Evolutionary conservation across 2,888 invertebrate genomes (phyloP), one percentile per base, ranked within the genome.

Genomic region (Trachelus troglodyta): DNA sequence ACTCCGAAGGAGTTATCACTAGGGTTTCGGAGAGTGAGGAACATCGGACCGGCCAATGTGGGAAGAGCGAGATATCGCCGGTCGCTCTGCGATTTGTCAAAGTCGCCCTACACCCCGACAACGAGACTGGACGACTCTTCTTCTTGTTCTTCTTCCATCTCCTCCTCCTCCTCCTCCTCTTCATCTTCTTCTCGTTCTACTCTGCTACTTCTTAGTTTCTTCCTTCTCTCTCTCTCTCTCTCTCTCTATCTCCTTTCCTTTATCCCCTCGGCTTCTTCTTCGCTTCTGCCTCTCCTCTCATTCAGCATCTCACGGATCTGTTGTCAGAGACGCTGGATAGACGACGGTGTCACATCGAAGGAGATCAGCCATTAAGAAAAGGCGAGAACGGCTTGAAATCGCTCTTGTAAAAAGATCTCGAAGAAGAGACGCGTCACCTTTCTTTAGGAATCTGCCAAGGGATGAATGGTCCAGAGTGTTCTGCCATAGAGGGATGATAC

Each of bases 71-170:
- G 78, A 75, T 78, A 78, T 78, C 78, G 75, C 76, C 69, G 78
- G 75, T 78, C 78, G 71, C 78, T 90, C 87, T 87, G 85, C 88
- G 87, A 90, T 90, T 90, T 90, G 90, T 90, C 90, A 90, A 90
- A 90, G 90, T 90, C 90, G 81, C 81, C 56, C 56, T 56, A 23
- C 56, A 9, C 56, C 56, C 56, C 56, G 56, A 56, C 56, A 56
- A 56, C 56, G 56, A 56, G 56, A 34, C 31, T 34, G 71, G 34
- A 71, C 71, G 71, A 34, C 71, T 34, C 71, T 34, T 71, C 71
- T 34, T 71, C 31, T 31, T 71, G 30, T 31, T 34, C 31, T 12
- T 35, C 34, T 0, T 74, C 23, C 31, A 9, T 74, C 74, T 74
- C 74, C 74, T 12, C 34, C 35, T 74, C 4, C 35, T 74, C 4